Percentiles rank a stretch among this genome's conserved stretches.
These are phyloP conservation scores for Brienomyrus longianalis DNA, from an alignment of 2,113 vertebrate species.

Conservation along the genomic window DNA sequence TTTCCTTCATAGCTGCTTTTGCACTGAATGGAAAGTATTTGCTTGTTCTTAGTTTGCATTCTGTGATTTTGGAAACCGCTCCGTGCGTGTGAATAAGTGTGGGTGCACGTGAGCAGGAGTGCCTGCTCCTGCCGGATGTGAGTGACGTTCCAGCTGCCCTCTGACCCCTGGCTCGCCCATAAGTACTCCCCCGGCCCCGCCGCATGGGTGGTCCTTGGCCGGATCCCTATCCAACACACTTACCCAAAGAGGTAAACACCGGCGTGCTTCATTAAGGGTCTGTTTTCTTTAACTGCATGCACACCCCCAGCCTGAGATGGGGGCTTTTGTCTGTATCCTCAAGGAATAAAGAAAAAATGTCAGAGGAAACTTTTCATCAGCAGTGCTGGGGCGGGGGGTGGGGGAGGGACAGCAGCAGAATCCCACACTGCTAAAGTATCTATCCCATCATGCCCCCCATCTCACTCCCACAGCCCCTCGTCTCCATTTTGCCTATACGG, in stretches of 20 bases:
- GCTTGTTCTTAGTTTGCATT: background rate
- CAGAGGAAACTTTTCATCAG: constrained; percentile 12
- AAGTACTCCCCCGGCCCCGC: background rate
- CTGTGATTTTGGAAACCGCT: background rate
- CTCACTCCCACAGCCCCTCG: background rate
- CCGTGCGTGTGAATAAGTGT: background rate
- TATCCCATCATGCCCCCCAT: background rate
- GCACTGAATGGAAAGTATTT: background rate
- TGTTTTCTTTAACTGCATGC: background rate
- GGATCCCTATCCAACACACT: background rate
- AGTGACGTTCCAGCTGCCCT: background rate
- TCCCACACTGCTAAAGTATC: background rate
- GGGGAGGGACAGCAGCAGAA: background rate
- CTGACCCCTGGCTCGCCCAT: background rate
- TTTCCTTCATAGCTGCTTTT: background rate
- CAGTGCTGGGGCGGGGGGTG: background rate
- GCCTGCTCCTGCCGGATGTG: background rate
- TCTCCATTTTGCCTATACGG: background rate
- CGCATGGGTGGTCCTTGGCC: constrained; percentile 18
- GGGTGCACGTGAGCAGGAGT: background rate
- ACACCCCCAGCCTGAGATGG: background rate
- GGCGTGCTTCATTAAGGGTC: constrained; percentile 15
- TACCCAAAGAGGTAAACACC: background rate
- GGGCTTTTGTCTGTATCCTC: constrained; percentile 10
- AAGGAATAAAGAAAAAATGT: constrained; percentile 15